These are phyloP conservation scores for Amphiduros pacificus DNA, from an alignment of 2,888 invertebrate species.

Conservation along the genomic window DNA sequence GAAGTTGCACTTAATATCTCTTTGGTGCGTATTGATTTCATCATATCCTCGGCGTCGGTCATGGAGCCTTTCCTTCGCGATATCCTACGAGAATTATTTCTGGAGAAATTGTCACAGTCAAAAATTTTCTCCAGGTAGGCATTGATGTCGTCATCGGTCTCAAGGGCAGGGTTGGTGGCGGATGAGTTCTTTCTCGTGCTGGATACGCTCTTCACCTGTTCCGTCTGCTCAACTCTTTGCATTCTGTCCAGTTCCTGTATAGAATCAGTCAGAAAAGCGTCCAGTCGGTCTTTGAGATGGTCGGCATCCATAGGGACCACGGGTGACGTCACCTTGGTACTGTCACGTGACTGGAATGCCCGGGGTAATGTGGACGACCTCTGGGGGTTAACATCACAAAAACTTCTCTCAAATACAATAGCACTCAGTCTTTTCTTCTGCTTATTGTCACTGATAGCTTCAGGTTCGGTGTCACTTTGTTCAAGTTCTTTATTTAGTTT, in stretches of 20 bases:
- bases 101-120: constrained; percentile 8
- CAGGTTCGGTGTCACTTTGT: no score
- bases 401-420: no score
- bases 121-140: constrained; percentile 20
- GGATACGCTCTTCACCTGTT: background rate
- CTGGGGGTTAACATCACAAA: no score
- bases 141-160: constrained; percentile 5
- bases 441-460: no score
- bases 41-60: background rate
- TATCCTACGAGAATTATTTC: background rate
- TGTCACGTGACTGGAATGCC: no score
- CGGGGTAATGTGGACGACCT: no score
- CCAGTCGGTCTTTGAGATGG: constrained; percentile 11
- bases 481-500: no score
- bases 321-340: no score
- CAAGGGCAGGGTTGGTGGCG: background rate
- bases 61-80: background rate
- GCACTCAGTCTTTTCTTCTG: no score
- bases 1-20: background rate
- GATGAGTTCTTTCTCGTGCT: background rate
- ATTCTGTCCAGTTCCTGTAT: constrained; percentile 16
- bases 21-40: background rate
- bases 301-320: no score
- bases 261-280: constrained; percentile 24
- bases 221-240: background rate